Evolutionary conservation across 2,888 invertebrate genomes (phyloP).

Genomic region (Vandiemenella viatica): DNA sequence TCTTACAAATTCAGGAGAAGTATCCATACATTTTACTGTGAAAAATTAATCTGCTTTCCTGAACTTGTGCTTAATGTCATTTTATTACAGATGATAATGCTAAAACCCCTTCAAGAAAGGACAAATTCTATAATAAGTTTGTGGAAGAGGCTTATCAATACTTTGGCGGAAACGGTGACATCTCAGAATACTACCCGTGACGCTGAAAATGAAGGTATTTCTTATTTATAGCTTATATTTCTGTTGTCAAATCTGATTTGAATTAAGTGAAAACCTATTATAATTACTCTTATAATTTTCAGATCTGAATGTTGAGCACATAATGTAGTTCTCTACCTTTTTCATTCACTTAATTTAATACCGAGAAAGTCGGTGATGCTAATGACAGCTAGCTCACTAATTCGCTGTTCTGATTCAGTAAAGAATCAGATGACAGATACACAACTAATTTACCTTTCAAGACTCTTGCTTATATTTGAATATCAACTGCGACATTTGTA

Average conservation of each 20-base stretch:
- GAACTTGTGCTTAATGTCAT: no score
- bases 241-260: background rate
- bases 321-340: constrained; percentile 85
- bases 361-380: constrained; percentile 89
- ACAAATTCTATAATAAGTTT: constrained; percentile 81
- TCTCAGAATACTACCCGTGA: constrained; percentile 44
- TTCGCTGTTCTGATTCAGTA: constrained; percentile 47
- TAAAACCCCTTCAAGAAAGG: constrained; percentile 68
- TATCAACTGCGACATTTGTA: constrained; percentile 92
- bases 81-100: constrained; percentile 44
- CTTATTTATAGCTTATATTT: background rate
- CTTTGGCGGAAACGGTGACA: constrained; percentile 71
- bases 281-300: constrained; percentile 24
- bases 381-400: constrained; percentile 59
- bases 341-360: constrained; percentile 89
- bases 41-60: no score
- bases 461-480: constrained; percentile 74
- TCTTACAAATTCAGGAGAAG: no score
- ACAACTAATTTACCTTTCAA: constrained; percentile 67
- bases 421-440: constrained; percentile 36
- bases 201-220: constrained; percentile 54
- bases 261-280: constrained; percentile 1
- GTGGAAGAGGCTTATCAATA: constrained; percentile 81
- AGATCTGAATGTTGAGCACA: constrained; percentile 92
- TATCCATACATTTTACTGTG: no score